phyloP scores from a whole-genome alignment of 2,113 vertebrate genomes.

The Saguinus midas region DNA sequence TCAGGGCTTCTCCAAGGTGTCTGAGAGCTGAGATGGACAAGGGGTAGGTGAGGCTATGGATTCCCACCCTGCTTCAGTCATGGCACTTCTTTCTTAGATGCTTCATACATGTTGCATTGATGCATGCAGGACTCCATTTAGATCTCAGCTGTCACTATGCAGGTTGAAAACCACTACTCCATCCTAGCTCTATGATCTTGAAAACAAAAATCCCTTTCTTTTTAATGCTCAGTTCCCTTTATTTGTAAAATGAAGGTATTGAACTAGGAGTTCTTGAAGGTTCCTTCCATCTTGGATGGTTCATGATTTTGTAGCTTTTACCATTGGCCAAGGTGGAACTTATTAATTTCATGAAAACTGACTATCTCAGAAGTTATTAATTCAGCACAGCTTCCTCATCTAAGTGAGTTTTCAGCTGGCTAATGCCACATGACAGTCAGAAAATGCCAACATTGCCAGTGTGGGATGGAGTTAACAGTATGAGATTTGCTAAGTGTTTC shows the following conservation, averaged over 20 bases:
- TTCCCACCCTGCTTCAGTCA: neutral
- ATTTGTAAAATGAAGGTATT: neutral
- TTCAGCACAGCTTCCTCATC: constrained; percentile 18
- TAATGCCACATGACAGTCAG: constrained; percentile 56
- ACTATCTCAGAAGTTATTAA: constrained; percentile 63
- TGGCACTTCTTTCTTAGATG: neutral
- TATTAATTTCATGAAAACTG: constrained; percentile 44
- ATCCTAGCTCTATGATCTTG: neutral
- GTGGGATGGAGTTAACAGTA: constrained; percentile 69
- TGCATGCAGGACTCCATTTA: neutral
- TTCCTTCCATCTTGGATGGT: neutral
- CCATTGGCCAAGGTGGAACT: constrained; percentile 43
- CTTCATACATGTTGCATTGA: neutral
- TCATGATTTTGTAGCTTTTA: constrained; percentile 32
- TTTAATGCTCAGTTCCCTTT: neutral
- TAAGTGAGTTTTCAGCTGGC: constrained; percentile 60
- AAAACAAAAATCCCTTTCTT: neutral
- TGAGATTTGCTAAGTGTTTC: constrained; percentile 70
- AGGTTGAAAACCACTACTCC: neutral
- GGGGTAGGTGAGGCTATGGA: neutral
- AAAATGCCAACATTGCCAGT: constrained; percentile 39
- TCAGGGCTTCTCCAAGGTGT: neutral
- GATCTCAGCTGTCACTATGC: neutral
- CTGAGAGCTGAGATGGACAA: neutral
- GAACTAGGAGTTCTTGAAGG: neutral